Conservation (phyloP, 2,113 vertebrate genomes). For the Hemichromis elongatus region DNA sequence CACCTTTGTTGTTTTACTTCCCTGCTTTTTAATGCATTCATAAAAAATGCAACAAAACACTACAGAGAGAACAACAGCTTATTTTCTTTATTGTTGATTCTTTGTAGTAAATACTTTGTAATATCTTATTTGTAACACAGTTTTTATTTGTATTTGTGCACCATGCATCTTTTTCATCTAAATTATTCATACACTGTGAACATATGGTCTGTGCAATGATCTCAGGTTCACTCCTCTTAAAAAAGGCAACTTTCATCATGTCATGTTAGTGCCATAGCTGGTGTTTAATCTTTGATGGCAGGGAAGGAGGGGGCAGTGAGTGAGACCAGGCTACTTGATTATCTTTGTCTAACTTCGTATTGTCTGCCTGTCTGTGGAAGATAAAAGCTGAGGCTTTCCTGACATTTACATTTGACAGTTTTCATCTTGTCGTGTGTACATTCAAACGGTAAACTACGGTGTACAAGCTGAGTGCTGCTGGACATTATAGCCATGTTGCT, state of each 20-base stretch:
- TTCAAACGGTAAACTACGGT: background rate
- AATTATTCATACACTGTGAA: background rate
- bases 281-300: background rate
- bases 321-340: background rate
- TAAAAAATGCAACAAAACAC: background rate
- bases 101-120: background rate
- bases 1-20: background rate
- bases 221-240: background rate
- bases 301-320: background rate
- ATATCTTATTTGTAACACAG: background rate
- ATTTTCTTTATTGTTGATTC: background rate
- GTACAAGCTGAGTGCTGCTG: background rate
- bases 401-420: background rate
- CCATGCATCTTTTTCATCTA: background rate
- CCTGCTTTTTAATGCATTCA: background rate
- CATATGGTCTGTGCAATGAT: background rate
- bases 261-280: background rate
- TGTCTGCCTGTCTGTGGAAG: constrained; percentile 3
- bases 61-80: background rate
- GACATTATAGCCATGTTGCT: background rate
- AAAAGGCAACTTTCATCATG: background rate
- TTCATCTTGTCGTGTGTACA: background rate
- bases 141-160: background rate
- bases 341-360: constrained; percentile 16
- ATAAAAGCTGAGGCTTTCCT: background rate